Base-by-base conservation (phyloP, 2,888 invertebrate species). In the Drosophila basisetae region DNA sequence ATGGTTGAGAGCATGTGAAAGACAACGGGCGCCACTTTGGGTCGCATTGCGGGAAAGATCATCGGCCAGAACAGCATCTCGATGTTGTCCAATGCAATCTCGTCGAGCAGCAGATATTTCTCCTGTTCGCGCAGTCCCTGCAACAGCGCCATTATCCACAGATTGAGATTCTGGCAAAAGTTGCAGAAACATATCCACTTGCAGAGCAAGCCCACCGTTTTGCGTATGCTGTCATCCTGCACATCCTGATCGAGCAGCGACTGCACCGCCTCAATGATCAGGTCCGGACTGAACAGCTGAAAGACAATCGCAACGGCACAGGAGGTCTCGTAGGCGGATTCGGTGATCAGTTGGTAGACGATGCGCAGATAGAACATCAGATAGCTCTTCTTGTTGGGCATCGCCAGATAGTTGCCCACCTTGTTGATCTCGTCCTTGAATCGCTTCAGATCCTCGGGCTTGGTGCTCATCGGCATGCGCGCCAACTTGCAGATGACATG, bases 91-190 rank as follows among this genome's bases (percentile, higher is more conserved):
- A 95, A 89, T 0, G 96, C 95, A 4, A 96, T 95, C 66, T 95
- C 95, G 6, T 95, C 94, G 3, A 95, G 89, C 33, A 96, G 94
- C 41, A 94, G 93, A 76, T 93, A 94, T 31, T 95, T 94, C 31
- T 94, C 94, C 37, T 94, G 94, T 76, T 95, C 95, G 91, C 95
- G 95, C 33, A 96, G 92, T 0, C 95, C 95, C 78, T 94, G 94
- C 84, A 97, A 95, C 78, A 96, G 95, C 4, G 95, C 95, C 84
- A 95, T 93, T 2, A 96, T 95, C 95, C 96, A 95, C 13, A 95
- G 94, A 33, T 95, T 95, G 0, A 97, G 93, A 54, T 95, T 95
- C 4, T 95, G 94, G 0, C 95, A 95, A 72, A 94, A 94, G 31
- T 94, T 94, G 94, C 95, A 96, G 64, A 94, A 94, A 1, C 94